phyloP scores from a whole-genome alignment of 2,888 invertebrate species.

The Dicranocentrus wangi region DNA sequence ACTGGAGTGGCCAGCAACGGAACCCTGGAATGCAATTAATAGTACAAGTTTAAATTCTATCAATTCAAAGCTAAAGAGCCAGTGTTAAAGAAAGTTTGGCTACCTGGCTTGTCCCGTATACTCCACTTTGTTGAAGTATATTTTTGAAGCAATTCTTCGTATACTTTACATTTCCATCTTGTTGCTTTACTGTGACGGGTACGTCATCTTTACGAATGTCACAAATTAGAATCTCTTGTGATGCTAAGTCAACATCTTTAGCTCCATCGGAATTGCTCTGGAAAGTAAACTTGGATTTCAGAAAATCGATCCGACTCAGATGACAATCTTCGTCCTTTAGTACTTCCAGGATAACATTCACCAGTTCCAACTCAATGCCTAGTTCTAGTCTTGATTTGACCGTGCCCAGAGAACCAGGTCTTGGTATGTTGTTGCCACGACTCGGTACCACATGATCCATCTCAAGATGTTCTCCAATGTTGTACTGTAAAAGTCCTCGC shows the following conservation, averaged over 20 bases:
- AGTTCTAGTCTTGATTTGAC: slow-evolving; percentile 61
- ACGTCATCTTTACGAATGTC: slow-evolving; percentile 76
- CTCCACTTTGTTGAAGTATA: slow-evolving; percentile 83
- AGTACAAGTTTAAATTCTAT: too few species aligned
- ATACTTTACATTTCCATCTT: slow-evolving; percentile 79
- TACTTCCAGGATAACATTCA: slow-evolving; percentile 88
- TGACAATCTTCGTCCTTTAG: slow-evolving; percentile 75
- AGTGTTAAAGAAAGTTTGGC: too few species aligned
- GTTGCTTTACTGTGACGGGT: slow-evolving; percentile 80
- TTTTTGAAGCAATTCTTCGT: slow-evolving; percentile 80
- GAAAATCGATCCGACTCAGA: slow-evolving; percentile 92
- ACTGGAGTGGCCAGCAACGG: neutral
- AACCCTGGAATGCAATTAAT: too few species aligned
- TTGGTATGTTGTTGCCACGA: neutral
- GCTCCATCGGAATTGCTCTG: slow-evolving; percentile 91
- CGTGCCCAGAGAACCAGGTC: neutral
- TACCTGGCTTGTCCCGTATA: slow-evolving; percentile 32
- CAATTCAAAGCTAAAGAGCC: too few species aligned
- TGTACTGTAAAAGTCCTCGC: slow-evolving; percentile 89
- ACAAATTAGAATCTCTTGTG: slow-evolving; percentile 88
- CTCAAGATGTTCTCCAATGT: slow-evolving; percentile 89
- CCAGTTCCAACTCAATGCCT: slow-evolving; percentile 85
- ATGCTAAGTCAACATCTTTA: slow-evolving; percentile 93
- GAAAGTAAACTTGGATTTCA: slow-evolving; percentile 88
- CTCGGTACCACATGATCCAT: slow-evolving; percentile 76